A percentile compares a stretch with the other conserved stretches of the same genome.
Conservation (phyloP, 2,888 invertebrate species). For the Halictus quadricinctus region DNA sequence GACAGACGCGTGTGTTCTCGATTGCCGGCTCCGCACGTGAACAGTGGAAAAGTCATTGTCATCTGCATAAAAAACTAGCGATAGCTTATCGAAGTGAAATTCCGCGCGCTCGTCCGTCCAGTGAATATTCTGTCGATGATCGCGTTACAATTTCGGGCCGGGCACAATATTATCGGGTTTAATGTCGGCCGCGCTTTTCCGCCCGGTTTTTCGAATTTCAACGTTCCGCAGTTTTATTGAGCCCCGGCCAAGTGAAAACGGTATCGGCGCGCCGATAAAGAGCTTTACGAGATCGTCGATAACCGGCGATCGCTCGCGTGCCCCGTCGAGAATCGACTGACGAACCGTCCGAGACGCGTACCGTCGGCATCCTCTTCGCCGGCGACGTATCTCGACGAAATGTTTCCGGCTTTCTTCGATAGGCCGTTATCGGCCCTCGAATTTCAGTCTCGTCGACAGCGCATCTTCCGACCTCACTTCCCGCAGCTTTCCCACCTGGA, state of each 20-base stretch:
- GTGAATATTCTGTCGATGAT: conserved; percentile 12
- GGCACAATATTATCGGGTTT: conserved; percentile 8
- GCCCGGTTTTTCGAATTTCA: conserved; percentile 35
- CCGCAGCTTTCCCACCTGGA: neutral
- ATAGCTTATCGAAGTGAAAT: conserved; percentile 21
- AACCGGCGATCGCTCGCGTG: conserved; percentile 54
- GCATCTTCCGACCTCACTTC: neutral
- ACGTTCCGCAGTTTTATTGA: conserved; percentile 42
- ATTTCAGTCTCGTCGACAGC: conserved; percentile 18
- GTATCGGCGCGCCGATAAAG: conserved; percentile 53
- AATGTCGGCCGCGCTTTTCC: conserved; percentile 26
- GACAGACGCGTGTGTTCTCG: neutral
- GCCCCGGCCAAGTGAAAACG: conserved; percentile 44
- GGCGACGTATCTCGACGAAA: conserved; percentile 38
- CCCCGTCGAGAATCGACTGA: conserved; percentile 43
- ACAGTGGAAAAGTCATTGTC: conserved; percentile 10
- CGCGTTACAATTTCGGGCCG: conserved; percentile 2
- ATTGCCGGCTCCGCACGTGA: neutral
- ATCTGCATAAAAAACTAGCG: conserved; percentile 11
- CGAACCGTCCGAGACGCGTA: conserved; percentile 16
- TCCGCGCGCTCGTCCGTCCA: neutral
- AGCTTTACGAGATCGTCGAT: conserved; percentile 51
- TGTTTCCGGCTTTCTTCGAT: conserved; percentile 36
- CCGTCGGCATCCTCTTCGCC: conserved; percentile 34
- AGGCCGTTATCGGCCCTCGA: conserved; percentile 5